Conservation (phyloP, 2,113 vertebrate species). For the Chloebia gouldiae region DNA sequence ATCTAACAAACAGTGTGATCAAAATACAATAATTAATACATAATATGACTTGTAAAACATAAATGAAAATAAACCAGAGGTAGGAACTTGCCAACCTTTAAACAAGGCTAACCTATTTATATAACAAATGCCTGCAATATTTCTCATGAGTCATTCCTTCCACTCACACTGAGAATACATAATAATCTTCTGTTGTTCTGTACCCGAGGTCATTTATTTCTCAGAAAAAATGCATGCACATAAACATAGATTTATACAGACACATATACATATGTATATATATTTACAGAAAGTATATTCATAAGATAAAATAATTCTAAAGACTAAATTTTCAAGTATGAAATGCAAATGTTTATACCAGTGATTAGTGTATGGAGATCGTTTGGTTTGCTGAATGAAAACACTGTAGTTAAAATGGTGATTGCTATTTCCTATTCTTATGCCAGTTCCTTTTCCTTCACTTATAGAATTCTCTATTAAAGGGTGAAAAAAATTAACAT, state of each 20-base stretch:
- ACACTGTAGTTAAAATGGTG: neutral
- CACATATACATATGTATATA: neutral
- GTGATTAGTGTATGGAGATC: neutral
- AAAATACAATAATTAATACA: constrained; percentile 55
- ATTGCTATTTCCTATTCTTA: neutral
- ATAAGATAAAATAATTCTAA: neutral
- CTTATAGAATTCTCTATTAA: neutral
- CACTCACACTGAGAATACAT: neutral
- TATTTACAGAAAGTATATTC: neutral
- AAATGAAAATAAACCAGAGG: constrained; percentile 12
- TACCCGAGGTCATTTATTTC: neutral
- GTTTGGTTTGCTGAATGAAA: neutral
- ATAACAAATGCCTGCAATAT: constrained; percentile 24
- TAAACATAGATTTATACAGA: accelerated
- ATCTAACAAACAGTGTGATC: constrained; percentile 9
- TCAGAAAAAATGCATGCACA: neutral
- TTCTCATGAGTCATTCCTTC: constrained; percentile 39
- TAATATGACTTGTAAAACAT: constrained; percentile 36
- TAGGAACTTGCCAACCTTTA: constrained; percentile 24
- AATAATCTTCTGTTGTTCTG: neutral
- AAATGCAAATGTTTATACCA: neutral
- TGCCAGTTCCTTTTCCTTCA: neutral
- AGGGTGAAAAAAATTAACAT: neutral
- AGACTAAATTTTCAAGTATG: neutral
- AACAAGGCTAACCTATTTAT: constrained; percentile 27